Conservation (phyloP, 1,140 invertebrate species). For the Nasonia vitripennis region DNA sequence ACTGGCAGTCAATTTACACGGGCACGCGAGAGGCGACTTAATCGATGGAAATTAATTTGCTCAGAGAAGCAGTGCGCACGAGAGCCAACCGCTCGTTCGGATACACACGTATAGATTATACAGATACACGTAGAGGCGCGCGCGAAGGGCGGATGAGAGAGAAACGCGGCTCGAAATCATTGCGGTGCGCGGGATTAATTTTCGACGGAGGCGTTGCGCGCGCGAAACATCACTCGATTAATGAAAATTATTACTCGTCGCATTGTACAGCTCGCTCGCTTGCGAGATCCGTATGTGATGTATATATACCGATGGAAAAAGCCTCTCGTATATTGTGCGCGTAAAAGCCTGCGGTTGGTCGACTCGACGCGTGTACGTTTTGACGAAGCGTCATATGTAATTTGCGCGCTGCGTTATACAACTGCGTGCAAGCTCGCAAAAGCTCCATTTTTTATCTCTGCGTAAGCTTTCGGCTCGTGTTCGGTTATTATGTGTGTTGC, state of each 20-base stretch:
- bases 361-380: too few species aligned
- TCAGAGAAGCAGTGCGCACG: neutral
- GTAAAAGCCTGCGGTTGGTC: too few species aligned
- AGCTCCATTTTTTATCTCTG: too few species aligned
- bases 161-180: constrained; percentile 7
- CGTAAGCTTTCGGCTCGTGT: too few species aligned
- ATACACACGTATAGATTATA: neutral
- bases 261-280: neutral
- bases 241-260: constrained; percentile 72
- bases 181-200: constrained; percentile 23
- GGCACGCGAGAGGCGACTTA: constrained; percentile 21
- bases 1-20: constrained; percentile 30
- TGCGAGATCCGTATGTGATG: neutral
- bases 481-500: too few species aligned
- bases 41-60: constrained; percentile 40
- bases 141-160: neutral
- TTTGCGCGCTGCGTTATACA: too few species aligned
- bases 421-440: too few species aligned
- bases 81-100: too few species aligned
- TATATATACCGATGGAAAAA: too few species aligned
- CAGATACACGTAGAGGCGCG: neutral
- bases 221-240: constrained; percentile 39
- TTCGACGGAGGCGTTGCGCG: constrained; percentile 21
- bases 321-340: too few species aligned
- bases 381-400: too few species aligned